phyloP scores from a whole-genome alignment of 2,113 vertebrate genomes.

The Zosterops lateralis region DNA sequence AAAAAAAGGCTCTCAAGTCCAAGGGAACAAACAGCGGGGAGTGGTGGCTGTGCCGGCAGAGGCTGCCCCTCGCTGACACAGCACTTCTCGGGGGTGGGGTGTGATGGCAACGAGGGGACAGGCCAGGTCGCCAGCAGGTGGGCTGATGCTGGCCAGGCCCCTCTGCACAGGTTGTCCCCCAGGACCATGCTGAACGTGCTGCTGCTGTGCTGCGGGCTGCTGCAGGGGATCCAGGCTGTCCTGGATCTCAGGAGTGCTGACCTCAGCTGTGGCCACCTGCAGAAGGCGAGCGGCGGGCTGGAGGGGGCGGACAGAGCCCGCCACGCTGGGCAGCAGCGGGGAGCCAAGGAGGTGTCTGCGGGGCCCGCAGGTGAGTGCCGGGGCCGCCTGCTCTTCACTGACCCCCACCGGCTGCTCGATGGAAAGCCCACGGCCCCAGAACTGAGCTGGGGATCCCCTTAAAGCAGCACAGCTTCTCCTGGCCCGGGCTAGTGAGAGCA shows the following conservation, averaged over 20 bases:
- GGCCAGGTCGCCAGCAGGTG: not conserved
- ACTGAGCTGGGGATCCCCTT: not conserved
- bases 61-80: accelerated
- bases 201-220: constrained; percentile 71
- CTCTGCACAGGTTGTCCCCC: not conserved
- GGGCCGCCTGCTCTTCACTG: accelerated
- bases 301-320: constrained; percentile 39
- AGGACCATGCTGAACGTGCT: constrained; percentile 68
- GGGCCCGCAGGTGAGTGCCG: constrained; percentile 57
- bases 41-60: not conserved
- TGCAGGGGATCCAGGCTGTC: constrained; percentile 62
- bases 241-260: constrained; percentile 32
- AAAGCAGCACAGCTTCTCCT: not conserved
- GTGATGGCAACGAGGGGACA: not conserved
- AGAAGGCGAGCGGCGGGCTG: not conserved
- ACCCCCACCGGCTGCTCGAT: accelerated
- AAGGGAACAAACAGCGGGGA: not conserved
- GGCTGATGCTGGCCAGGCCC: not conserved
- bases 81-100: accelerated
- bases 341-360: not conserved
- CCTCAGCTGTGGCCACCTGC: constrained; percentile 20
- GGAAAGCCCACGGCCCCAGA: not conserved
- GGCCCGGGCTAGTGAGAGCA: not conserved
- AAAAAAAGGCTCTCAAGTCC: not conserved
- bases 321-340: constrained; percentile 39